These are phyloP conservation scores for Panurus biarmicus DNA, from an alignment of 2,113 vertebrate genomes.

Conservation along the genomic window DNA sequence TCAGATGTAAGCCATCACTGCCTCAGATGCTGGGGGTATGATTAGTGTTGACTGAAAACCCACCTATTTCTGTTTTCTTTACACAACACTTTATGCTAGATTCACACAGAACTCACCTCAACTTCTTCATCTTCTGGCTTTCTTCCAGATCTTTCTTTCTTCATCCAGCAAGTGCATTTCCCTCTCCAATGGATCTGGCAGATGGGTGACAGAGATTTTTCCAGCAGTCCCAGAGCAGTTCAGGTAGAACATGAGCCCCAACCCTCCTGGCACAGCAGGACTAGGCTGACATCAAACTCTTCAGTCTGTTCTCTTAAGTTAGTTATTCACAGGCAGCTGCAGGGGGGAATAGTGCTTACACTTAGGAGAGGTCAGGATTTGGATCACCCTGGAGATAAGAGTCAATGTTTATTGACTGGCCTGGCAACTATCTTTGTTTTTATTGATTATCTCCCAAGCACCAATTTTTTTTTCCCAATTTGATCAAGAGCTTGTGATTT, in stretches of 20 bases:
- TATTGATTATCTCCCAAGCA: background rate
- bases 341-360: fast-evolving
- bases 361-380: background rate
- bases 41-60: background rate
- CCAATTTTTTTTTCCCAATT: background rate
- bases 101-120: background rate
- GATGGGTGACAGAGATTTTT: background rate
- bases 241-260: background rate
- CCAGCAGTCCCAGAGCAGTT: background rate
- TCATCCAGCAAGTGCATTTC: background rate
- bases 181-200: background rate
- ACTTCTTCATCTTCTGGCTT: background rate
- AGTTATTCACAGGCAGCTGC: background rate
- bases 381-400: background rate
- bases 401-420: background rate
- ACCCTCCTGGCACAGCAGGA: background rate
- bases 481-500: background rate
- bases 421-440: background rate
- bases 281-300: background rate
- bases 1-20: background rate
- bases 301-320: background rate
- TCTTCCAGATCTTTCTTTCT: background rate
- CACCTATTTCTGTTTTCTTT: background rate
- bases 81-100: background rate
- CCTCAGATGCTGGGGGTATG: background rate